Evolutionary conservation across 2,113 vertebrate genomes (phyloP).

Genomic region (Alces alces): DNA sequence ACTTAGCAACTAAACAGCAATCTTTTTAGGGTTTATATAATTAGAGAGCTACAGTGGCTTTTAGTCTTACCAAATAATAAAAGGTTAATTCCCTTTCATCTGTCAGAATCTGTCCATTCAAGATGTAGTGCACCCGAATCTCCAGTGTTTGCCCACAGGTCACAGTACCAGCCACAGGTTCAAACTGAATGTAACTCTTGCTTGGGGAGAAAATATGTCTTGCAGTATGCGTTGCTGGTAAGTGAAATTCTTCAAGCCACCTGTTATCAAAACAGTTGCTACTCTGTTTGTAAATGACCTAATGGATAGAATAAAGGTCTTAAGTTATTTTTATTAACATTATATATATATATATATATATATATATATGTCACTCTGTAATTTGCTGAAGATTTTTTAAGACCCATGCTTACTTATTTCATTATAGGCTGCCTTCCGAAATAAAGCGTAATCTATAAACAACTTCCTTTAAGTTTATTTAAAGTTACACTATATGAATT

Average conservation of each 20-base stretch:
- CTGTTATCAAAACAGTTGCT: conserved; percentile 33
- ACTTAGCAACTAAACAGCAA: neutral
- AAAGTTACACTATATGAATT: neutral
- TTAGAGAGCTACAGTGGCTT: neutral
- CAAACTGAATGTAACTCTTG: conserved; percentile 78
- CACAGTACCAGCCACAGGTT: conserved; percentile 58
- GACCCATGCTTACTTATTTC: neutral
- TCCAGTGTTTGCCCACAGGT: conserved; percentile 68
- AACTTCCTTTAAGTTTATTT: neutral
- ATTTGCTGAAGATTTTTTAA: neutral
- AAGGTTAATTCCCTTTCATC: conserved; percentile 70
- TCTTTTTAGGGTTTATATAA: neutral
- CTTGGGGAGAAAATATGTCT: conserved; percentile 75
- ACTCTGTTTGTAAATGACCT: conserved; percentile 71
- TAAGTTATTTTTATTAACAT: neutral
- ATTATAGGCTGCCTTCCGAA: neutral
- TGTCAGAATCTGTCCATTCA: conserved; percentile 66
- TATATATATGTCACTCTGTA: neutral
- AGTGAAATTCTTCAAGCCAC: conserved; percentile 66
- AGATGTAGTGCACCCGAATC: conserved; percentile 67
- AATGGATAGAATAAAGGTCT: neutral
- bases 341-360: neutral
- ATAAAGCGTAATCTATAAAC: neutral
- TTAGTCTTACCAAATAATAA: conserved; percentile 79
- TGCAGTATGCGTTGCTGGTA: neutral